Evolutionary conservation across 2,888 invertebrate genomes (phyloP), one percentile per base, ranked within the genome.

Genomic region (Trissoscelio sp.): DNA sequence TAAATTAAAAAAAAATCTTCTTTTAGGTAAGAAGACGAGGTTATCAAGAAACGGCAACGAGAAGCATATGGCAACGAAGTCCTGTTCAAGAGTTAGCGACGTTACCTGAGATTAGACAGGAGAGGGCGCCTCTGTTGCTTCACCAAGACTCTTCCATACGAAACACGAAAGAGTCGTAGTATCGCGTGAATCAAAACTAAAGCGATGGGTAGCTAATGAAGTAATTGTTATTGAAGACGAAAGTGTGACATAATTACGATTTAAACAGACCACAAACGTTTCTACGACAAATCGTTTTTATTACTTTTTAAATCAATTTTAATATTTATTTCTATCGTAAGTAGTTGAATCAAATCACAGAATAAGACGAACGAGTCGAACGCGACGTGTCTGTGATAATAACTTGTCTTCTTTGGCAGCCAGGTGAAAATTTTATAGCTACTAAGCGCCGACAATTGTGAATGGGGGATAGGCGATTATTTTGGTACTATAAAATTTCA

Each of bases 61-160:
- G 87, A 73, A 91, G 88, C 81, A 86, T 90, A 86, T 90, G 88
- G 88, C 91, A 89, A 79, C 88, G 88, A 72, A 89, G 88, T 84
- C 88, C 90, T 7, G 86, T 87, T 51, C 90, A 91, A 81, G 90
- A 91, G 67, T 82, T 91, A 66, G 86, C 88, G 4, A 87, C 89
- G 7, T 86, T 91, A 82, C 87, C 91, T 5, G 91, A 91, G 77
- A 84, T 89, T 7, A 85, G 89, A 69, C 91, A 91, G 83, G 91
- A 91, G 78, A 86, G 89, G 70, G 89, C 88, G 20, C 91, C 91
- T 0, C 84, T 91, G 39, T 85, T 91, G 24, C 82, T 84, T 22
- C 91, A 91, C 82, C 90, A 88, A 80, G 89, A 90, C 75, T 90
- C 90, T 22, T 91, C 91, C 14, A 87, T 89, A 81, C 86, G 90